Evolutionary conservation across 2,797 vertebrate species (phyloP).

Genomic region (Alcedo quadribrachys): DNA sequence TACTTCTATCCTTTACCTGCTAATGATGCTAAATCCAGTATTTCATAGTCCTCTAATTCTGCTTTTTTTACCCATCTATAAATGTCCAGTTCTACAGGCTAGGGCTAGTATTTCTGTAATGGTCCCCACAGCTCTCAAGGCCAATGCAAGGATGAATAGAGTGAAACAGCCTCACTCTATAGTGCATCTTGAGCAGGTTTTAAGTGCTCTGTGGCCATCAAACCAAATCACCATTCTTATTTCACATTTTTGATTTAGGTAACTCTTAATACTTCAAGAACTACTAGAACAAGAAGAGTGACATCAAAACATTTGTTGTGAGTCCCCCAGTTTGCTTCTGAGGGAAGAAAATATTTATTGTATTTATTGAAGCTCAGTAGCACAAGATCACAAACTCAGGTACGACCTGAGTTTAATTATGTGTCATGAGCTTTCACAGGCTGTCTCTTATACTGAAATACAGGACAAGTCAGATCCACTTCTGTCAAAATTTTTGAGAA

Average conservation of each 20-base stretch:
- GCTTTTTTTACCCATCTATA: constrained; percentile 4
- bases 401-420: not conserved
- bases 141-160: not conserved
- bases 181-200: not conserved
- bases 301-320: not conserved
- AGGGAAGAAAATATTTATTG: not conserved
- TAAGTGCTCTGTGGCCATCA: not conserved
- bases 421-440: not conserved
- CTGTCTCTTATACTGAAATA: not conserved
- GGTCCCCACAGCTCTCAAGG: not conserved
- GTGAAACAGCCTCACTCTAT: not conserved
- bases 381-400: not conserved
- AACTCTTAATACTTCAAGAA: not conserved
- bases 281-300: not conserved
- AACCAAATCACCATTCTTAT: not conserved
- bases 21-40: not conserved
- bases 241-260: not conserved
- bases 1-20: not conserved
- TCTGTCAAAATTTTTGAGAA: not conserved
- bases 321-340: not conserved
- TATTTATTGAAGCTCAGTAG: not conserved
- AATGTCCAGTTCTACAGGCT: not conserved
- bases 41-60: constrained; percentile 15
- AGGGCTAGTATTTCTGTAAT: not conserved
- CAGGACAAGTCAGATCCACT: not conserved